Conservation (phyloP, 2,888 invertebrate genomes). For the Dusona sp. region DNA sequence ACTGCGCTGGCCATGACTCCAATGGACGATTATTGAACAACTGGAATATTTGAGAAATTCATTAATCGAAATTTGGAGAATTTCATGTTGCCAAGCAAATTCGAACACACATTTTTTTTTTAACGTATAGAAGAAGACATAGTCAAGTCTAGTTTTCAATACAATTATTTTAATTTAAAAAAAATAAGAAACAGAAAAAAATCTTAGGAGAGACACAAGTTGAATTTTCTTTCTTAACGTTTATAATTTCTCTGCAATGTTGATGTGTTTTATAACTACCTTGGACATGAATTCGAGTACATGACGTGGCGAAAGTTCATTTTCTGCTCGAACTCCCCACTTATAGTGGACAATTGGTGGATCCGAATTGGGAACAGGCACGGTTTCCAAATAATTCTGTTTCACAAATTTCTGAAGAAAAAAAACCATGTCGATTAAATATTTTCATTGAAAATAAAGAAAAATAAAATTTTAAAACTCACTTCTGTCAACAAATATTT, state of each 20-base stretch:
- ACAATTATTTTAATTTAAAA: neutral
- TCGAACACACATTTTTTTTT: neutral
- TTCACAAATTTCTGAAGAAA: conserved; percentile 82
- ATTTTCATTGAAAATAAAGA: neutral
- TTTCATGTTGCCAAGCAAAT: neutral
- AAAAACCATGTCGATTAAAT: neutral
- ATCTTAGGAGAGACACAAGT: no score
- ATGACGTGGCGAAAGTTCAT: conserved; percentile 85
- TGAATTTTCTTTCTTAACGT: neutral
- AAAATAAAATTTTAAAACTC: conserved; percentile 44
- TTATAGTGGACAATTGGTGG: conserved; percentile 82
- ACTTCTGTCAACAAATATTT: conserved; percentile 75
- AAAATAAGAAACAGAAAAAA: no score
- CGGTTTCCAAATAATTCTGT: conserved; percentile 77
- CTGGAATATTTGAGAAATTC: conserved; percentile 67
- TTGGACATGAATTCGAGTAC: conserved; percentile 86
- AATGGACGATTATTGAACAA: conserved; percentile 73
- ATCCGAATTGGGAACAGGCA: conserved; percentile 83
- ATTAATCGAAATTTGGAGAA: neutral
- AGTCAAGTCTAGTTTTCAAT: neutral
- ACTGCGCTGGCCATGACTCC: conserved; percentile 75
- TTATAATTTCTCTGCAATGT: no score
- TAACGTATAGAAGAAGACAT: neutral
- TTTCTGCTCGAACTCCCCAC: conserved; percentile 86
- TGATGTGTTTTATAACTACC: conserved; percentile 79